Evolutionary conservation across 2,113 vertebrate genomes (phyloP).

Genomic region (Colaptes auratus): DNA sequence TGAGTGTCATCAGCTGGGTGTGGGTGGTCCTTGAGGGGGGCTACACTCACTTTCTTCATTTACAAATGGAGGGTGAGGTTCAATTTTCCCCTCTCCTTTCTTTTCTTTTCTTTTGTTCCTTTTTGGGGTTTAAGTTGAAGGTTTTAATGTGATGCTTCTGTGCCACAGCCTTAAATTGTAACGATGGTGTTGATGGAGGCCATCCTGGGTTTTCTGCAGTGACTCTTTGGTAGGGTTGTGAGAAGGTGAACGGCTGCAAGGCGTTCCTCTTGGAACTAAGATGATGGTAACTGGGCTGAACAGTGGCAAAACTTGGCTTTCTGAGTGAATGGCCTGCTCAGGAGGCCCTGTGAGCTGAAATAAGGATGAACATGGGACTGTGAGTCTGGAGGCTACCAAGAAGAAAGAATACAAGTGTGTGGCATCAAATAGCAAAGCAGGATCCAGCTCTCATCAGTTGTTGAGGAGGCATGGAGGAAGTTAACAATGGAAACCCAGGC

Average conservation of each 20-base stretch:
- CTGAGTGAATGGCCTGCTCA: fast-evolving
- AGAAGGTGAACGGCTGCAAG: background rate
- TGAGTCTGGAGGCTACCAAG: background rate
- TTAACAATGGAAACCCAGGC: fast-evolving
- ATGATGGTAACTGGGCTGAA: fast-evolving
- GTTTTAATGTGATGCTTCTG: fast-evolving
- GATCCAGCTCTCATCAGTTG: fast-evolving
- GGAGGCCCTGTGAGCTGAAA: background rate
- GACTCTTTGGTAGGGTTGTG: background rate
- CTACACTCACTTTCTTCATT: background rate
- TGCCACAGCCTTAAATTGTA: fast-evolving
- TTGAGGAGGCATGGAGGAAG: background rate
- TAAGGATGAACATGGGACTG: background rate
- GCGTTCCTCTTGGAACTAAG: background rate
- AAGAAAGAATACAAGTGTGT: background rate
- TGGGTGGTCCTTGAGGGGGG: background rate
- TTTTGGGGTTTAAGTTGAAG: fast-evolving
- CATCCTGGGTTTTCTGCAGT: background rate
- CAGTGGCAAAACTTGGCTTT: background rate
- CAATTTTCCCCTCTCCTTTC: too few species aligned
- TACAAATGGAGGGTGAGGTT: background rate
- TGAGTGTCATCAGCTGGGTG: background rate
- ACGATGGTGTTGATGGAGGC: fast-evolving
- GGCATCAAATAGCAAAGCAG: background rate
- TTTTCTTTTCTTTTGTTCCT: fast-evolving